A percentile compares a stretch with the other conserved stretches of the same genome.
These are phyloP conservation scores for Amaurobius ferox DNA, from an alignment of 2,888 invertebrate species.

Conservation along the genomic window DNA sequence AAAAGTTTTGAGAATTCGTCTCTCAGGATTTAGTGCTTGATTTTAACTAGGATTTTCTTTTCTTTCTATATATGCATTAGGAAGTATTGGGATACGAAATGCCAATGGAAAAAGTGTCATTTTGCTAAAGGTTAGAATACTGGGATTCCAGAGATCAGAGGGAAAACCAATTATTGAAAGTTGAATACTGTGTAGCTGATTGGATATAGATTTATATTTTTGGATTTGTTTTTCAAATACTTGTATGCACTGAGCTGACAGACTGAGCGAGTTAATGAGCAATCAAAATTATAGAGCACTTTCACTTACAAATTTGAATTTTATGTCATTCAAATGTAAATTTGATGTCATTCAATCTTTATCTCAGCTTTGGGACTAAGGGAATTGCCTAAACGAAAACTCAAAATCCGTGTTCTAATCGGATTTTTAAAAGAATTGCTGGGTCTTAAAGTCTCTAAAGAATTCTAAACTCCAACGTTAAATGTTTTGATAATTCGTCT, in stretches of 20 bases:
- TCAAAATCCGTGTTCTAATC: neutral
- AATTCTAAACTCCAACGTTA: neutral
- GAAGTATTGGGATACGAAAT: neutral
- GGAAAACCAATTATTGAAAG: neutral
- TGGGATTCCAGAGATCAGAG: neutral
- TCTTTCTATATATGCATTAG: neutral
- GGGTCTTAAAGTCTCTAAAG: neutral
- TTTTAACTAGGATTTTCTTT: neutral
- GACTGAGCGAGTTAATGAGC: too few species aligned
- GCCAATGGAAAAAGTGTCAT: neutral
- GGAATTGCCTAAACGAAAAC: neutral
- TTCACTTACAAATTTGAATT: too few species aligned
- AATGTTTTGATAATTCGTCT: neutral
- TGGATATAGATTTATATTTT: too few species aligned
- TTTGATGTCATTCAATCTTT: too few species aligned
- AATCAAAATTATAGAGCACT: too few species aligned
- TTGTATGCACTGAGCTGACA: too few species aligned
- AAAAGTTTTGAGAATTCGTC: neutral
- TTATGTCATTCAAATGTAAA: too few species aligned
- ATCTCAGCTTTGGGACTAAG: too few species aligned
- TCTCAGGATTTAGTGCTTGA: neutral
- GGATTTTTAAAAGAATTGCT: neutral
- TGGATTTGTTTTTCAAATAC: too few species aligned
- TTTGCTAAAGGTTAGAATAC: neutral
- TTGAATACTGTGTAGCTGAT: too few species aligned